A percentile compares a stretch with the other conserved stretches of the same genome.
These are phyloP conservation scores for Ametastegia equiseti DNA, from an alignment of 2,888 invertebrate species.

Conservation along the genomic window DNA sequence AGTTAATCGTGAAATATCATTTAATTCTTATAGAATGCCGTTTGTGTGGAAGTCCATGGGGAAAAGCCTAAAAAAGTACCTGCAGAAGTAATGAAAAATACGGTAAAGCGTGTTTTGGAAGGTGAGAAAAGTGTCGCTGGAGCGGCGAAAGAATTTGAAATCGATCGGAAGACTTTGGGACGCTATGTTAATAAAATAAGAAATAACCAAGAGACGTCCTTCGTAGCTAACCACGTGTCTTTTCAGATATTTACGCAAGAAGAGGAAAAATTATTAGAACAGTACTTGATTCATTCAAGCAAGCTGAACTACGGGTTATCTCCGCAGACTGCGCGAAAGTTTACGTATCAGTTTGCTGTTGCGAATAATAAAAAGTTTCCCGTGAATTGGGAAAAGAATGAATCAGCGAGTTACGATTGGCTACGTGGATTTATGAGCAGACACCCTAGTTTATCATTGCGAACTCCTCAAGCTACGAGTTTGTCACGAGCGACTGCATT, in stretches of 20 bases:
- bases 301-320: slow-evolving; percentile 39
- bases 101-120: slow-evolving; percentile 23
- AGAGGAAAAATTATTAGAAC: slow-evolving; percentile 27
- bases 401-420: slow-evolving; percentile 55
- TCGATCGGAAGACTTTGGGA: slow-evolving; percentile 13
- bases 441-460: slow-evolving; percentile 52
- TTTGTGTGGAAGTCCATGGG: slow-evolving; percentile 16
- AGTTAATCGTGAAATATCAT: background rate
- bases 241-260: slow-evolving; percentile 27
- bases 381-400: slow-evolving; percentile 48
- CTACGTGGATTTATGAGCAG: slow-evolving; percentile 53
- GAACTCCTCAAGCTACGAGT: slow-evolving; percentile 57
- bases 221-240: slow-evolving; percentile 13
- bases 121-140: background rate
- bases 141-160: slow-evolving; percentile 1
- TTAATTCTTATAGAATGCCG: slow-evolving; percentile 11
- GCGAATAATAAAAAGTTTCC: slow-evolving; percentile 52
- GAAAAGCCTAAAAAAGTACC: slow-evolving; percentile 5
- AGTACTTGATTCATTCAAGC: slow-evolving; percentile 47
- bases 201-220: slow-evolving; percentile 8
- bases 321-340: slow-evolving; percentile 45
- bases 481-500: slow-evolving; percentile 55
- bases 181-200: slow-evolving; percentile 22
- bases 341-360: slow-evolving; percentile 54
- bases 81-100: slow-evolving; percentile 24